phyloP scores from a whole-genome alignment of 1,140 invertebrate species.

The Drosophila mauritiana region DNA sequence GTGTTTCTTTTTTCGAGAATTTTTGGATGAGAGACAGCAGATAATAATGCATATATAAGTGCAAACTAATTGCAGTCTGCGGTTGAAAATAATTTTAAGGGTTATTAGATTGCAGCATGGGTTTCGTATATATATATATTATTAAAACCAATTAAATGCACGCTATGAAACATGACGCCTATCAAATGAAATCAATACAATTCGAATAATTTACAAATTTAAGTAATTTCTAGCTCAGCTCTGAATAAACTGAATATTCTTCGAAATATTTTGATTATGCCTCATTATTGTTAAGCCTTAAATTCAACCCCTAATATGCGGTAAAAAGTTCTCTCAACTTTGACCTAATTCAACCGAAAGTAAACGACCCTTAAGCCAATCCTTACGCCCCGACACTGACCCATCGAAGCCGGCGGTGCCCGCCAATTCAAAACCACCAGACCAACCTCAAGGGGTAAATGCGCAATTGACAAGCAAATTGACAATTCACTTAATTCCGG shows the following conservation, averaged over 20 bases:
- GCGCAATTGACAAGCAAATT: conserved; percentile 73
- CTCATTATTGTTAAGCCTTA: neutral
- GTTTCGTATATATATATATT: neutral
- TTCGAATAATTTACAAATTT: neutral
- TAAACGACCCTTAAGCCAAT: conserved; percentile 5
- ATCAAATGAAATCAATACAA: conserved; percentile 10
- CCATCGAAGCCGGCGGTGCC: conserved; percentile 4
- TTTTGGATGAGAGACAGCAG: neutral
- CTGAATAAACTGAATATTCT: neutral
- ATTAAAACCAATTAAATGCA: conserved; percentile 11
- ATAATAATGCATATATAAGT: conserved; percentile 20
- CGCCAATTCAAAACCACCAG: conserved; percentile 28
- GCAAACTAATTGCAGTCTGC: conserved; percentile 36
- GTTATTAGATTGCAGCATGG: conserved; percentile 8
- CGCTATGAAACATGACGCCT: neutral
- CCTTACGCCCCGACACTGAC: conserved; percentile 26
- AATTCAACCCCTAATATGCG: conserved; percentile 8
- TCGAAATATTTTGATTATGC: neutral
- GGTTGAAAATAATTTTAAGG: conserved; percentile 8
- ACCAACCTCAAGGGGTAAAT: conserved; percentile 43
- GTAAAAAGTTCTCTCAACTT: conserved; percentile 41
- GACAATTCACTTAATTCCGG: conserved; percentile 75
- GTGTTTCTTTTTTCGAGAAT: neutral
- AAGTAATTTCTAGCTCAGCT: neutral
- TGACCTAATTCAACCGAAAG: conserved; percentile 29